phyloP scores from a whole-genome alignment of 2,113 vertebrate species.

The Bubo scandiacus region DNA sequence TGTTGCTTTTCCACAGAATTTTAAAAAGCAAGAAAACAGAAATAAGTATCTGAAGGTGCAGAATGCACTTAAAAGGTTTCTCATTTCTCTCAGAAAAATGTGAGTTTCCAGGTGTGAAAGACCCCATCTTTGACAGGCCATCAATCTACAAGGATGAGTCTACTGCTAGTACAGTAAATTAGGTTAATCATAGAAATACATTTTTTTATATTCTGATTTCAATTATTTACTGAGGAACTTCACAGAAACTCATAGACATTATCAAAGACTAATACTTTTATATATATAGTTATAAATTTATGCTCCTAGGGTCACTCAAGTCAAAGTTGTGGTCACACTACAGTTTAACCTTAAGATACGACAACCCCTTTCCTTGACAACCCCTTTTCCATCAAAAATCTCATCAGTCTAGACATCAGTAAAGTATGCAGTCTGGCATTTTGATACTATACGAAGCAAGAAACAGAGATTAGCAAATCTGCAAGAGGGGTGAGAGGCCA shows the following conservation, averaged over 20 bases:
- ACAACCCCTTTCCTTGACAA: not conserved
- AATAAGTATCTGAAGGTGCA: not conserved
- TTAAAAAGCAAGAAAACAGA: not conserved
- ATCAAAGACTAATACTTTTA: not conserved
- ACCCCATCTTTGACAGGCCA: not conserved
- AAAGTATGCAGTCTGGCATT: not conserved
- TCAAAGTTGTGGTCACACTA: not conserved
- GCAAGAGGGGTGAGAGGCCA: not conserved
- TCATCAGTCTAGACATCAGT: not conserved
- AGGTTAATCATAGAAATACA: not conserved
- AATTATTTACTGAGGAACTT: not conserved
- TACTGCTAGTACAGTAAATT: not conserved
- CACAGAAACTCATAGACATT: not conserved
- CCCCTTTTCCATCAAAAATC: not conserved
- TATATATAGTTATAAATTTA: not conserved
- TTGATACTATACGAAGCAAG: not conserved
- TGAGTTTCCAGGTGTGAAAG: not conserved
- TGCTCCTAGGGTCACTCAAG: not conserved
- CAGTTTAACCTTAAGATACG: not conserved
- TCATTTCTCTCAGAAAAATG: not conserved
- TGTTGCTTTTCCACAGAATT: not conserved
- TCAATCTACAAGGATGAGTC: not conserved
- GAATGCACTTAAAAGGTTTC: not conserved
- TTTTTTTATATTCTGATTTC: not conserved
- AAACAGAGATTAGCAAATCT: not conserved